Evolutionary conservation across 2,113 vertebrate genomes (phyloP), one percentile per base, ranked within the genome.

Genomic region (Machaerirhynchus nigripectus): DNA sequence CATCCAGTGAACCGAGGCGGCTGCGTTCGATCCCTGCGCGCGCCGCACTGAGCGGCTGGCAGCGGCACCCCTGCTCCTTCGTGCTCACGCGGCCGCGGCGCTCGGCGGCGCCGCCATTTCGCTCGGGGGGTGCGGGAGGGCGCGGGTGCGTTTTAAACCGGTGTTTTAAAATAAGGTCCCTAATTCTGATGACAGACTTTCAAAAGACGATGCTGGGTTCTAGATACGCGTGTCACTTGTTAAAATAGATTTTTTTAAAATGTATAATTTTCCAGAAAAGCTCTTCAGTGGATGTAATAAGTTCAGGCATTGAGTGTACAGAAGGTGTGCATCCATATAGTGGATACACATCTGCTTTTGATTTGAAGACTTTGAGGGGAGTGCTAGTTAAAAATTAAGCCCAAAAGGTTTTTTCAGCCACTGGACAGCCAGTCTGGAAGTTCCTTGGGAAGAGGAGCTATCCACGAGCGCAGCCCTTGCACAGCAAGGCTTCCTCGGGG

Each of bases 101-200:
- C 17, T 24, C 5, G 1, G 46, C 11, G 1, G 6, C 3, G 89
- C 71, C 68, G 93, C 90, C 94, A 96, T 94, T 65, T 96, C 61
- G 64, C 8, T 23, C 3, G 33, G 47, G 7, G 6, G 65, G 14
- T 4, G 33, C 4, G 39, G 30, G 50, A 35, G 60, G 5, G 6
- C 8, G 18, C 2, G 37, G 31, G 31, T 1, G 3, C 2, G 0
- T 23, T 17, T 28, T 10, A 7, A 57, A 7, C 6, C 2, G 7
- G 4, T 20, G 2, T 10, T 49, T 30, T 15, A 7, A 17, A 52
- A 24, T 2, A 20, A 20, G 13, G 19, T 26, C 19, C 2, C 21
- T 42, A 5, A 8, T 13, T 35, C 23, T 6, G n/a, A 40, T 35
- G 17, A 6, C n/a, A 30, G 33, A 9, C 6, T 35, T 30, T 61